Conservation (phyloP, 2,888 invertebrate species). For the Meta bourneti region DNA sequence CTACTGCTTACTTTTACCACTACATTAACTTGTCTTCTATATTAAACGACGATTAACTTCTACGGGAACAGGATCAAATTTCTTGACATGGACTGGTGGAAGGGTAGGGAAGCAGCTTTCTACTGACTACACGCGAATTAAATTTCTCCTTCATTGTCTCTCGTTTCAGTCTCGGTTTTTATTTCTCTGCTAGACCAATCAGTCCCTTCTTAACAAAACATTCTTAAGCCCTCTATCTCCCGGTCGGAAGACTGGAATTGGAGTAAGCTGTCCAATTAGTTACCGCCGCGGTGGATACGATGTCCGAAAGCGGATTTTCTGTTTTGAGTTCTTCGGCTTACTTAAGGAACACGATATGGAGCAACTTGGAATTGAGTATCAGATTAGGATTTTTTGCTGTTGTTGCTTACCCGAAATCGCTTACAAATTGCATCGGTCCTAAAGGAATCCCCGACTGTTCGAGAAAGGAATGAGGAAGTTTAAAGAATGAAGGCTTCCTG, state of each 20-base stretch:
- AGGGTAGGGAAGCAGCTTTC: too few species aligned
- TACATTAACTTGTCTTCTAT: not conserved
- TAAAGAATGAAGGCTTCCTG: too few species aligned
- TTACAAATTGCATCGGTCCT: not conserved
- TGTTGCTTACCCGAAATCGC: not conserved
- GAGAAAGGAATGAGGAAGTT: too few species aligned
- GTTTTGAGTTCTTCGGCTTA: not conserved
- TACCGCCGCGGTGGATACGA: not conserved
- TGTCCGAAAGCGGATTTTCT: not conserved
- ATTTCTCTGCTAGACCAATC: not conserved
- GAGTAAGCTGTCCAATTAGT: conserved; percentile 22
- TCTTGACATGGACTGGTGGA: not conserved
- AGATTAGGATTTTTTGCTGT: not conserved
- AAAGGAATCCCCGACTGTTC: not conserved
- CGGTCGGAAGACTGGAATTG: not conserved
- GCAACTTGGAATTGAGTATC: not conserved
- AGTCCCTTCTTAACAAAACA: not conserved
- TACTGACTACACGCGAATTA: not conserved
- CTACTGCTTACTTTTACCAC: not conserved
- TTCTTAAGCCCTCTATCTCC: not conserved
- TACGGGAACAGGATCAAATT: not conserved
- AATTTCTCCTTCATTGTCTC: not conserved
- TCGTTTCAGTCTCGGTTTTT: not conserved
- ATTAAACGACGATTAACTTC: not conserved
- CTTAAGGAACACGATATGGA: not conserved